Evolutionary conservation across 2,113 vertebrate species (phyloP), one percentile per base, ranked within the genome.

Genomic region (Varanus komodoensis): DNA sequence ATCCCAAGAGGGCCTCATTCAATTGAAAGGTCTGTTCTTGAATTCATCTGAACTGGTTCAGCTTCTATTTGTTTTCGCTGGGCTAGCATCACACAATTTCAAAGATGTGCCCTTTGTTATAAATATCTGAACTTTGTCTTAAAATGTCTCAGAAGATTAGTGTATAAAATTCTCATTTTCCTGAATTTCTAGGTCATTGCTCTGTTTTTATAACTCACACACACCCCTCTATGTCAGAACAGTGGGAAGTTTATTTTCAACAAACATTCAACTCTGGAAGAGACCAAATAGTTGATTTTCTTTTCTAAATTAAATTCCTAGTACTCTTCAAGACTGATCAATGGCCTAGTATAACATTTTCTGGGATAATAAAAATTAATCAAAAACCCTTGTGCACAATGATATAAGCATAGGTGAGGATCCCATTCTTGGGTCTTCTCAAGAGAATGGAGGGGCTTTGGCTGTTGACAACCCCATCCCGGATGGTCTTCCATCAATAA

Each of bases 131-230:
- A 92, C 84, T 82, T 73, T 83, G 0, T 69, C 8, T 91, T 84
- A 6, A 9, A 93, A n/a, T 92, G 89, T 90, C 90, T 94, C 71
- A 80, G 73, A 91, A 94, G 94, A 95, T 95, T 93, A 82, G 93
- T 91, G 82, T 92, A 92, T 91, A 17, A 87, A 94, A 73, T 78
- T 91, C 68, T 92, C 57, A 0, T 0, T 94, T 94, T 92, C 86
- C 87, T 88, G 32, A 71, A 74, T 88, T 48, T 57, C 34, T 19
- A 61, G 34, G 89, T 82, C 71, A 19, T 78, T 50, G 54, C 29
- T 38, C 34, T 19, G 48, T 92, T 93, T 71, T 0, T 57, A 29
- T 1, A 0, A 38, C 34, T 38, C 19, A 34, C 19, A 82, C 19
- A n/a, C 25, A 38, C n/a, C 17, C 19, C 32, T n/a, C 57, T 52